A percentile compares a stretch with the other conserved stretches of the same genome.
These are phyloP conservation scores for Papilio helenus DNA, from an alignment of 1,140 invertebrate genomes.

Conservation along the genomic window DNA sequence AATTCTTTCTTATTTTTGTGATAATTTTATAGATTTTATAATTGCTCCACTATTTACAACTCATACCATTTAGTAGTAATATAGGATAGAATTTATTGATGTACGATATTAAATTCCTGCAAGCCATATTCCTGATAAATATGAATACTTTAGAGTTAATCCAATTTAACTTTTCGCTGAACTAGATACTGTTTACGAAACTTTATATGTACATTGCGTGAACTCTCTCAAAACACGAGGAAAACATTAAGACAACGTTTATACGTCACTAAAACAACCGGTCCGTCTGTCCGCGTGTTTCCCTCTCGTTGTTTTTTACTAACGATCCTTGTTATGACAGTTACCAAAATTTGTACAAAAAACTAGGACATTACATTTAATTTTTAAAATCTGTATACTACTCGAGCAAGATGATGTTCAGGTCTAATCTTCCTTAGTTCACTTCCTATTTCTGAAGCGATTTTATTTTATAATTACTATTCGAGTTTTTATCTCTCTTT, in stretches of 20 bases:
- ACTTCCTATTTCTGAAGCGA: no score
- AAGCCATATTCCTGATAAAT: neutral
- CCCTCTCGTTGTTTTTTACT: slow-evolving; percentile 23
- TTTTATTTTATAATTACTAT: no score
- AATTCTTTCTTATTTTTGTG: no score
- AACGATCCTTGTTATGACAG: slow-evolving; percentile 26
- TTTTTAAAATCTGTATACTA: no score
- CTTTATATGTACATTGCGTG: slow-evolving; percentile 1
- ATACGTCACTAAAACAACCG: slow-evolving; percentile 28
- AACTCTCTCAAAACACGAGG: neutral
- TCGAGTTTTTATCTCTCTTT: no score
- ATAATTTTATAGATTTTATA: no score
- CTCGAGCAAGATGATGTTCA: no score
- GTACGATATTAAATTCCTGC: neutral
- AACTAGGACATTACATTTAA: neutral
- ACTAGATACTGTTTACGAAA: neutral
- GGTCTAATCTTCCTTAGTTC: no score
- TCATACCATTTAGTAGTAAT: no score
- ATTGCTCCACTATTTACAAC: no score
- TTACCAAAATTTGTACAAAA: neutral
- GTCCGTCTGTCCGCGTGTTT: slow-evolving; percentile 20
- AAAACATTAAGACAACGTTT: slow-evolving; percentile 25
- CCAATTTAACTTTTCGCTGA: neutral
- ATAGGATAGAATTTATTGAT: no score
- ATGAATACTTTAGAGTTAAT: neutral